Conservation (phyloP, 2,888 invertebrate genomes). For the Cistogaster globosa region DNA sequence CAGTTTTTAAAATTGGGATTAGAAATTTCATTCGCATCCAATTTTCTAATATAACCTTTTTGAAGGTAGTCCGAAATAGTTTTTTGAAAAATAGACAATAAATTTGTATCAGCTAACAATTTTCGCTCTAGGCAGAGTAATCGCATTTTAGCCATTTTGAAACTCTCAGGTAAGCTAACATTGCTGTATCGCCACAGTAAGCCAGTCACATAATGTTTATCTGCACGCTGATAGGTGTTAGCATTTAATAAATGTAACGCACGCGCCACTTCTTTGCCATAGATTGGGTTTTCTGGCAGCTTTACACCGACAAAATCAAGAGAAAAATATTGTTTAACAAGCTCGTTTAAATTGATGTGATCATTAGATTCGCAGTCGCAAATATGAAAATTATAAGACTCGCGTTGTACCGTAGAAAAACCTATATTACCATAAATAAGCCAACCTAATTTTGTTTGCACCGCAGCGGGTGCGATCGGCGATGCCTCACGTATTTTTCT, state of each 20-base stretch:
- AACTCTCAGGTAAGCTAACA: constrained; percentile 9
- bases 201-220: constrained; percentile 15
- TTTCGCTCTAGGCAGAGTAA: constrained; percentile 19
- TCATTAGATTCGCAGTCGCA: constrained; percentile 24
- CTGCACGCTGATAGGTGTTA: not conserved
- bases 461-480: constrained; percentile 1
- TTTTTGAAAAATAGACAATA: constrained; percentile 4
- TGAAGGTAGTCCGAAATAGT: not conserved
- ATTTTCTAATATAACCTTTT: not conserved
- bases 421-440: constrained; percentile 10
- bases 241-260: not conserved
- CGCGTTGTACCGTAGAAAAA: not conserved
- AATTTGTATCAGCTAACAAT: not conserved
- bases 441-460: constrained; percentile 34
- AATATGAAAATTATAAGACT: constrained; percentile 20
- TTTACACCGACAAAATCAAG: constrained; percentile 9
- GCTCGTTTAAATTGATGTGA: constrained; percentile 18
- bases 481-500: constrained; percentile 1
- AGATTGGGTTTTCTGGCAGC: not conserved
- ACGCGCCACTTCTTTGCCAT: constrained; percentile 4
- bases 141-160: constrained; percentile 26
- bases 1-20: not conserved
- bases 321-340: constrained; percentile 21
- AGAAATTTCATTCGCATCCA: not conserved
- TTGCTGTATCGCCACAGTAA: constrained; percentile 11